Evolutionary conservation across 30 jellyfish, hydroid and myxozoan genomes (phyloP).

Genomic region (Calvadosia cruxmelitensis): DNA sequence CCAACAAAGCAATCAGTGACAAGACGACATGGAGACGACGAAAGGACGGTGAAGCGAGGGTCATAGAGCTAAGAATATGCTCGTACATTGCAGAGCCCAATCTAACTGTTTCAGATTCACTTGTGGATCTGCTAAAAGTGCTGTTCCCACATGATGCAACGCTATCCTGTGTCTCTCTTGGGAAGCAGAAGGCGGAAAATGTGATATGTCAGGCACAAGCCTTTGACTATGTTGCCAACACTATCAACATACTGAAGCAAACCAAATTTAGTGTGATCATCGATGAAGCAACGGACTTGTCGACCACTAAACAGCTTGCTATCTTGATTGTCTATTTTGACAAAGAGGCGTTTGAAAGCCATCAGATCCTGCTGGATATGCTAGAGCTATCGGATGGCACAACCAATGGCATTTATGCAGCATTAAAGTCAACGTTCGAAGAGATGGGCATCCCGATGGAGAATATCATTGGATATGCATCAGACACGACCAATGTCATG

Average conservation of each 20-base stretch:
- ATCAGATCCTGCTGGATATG: slow-evolving; percentile 4
- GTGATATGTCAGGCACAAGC: slow-evolving; percentile 5
- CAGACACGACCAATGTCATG: slow-evolving; percentile 28
- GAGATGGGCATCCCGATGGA: slow-evolving; percentile 17
- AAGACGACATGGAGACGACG: slow-evolving; percentile 6
- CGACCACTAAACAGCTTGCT: slow-evolving; percentile 10
- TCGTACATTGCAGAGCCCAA: slow-evolving; percentile 23
- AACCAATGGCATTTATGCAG: slow-evolving; percentile 11
- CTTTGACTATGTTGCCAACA: slow-evolving; percentile 2
- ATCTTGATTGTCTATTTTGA: slow-evolving; percentile 1
- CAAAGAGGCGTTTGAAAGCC: neutral
- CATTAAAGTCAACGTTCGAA: slow-evolving; percentile 1
- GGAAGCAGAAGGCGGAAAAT: slow-evolving; percentile 20
- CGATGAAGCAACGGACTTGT: slow-evolving; percentile 13
- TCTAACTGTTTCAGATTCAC: slow-evolving; percentile 8
- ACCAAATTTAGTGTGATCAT: slow-evolving; percentile 5
- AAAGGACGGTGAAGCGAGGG: slow-evolving; percentile 12
- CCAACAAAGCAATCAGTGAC: slow-evolving; percentile 4
- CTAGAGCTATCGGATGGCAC: neutral
- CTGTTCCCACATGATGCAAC: slow-evolving; percentile 10
- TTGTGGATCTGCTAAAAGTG: slow-evolving; percentile 1
- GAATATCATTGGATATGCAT: slow-evolving; percentile 23
- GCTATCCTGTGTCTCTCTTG: neutral
- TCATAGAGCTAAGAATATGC: slow-evolving; percentile 11
- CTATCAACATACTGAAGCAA: neutral